Conservation (phyloP, 2,888 invertebrate species). For the Slavum lentiscoides region DNA sequence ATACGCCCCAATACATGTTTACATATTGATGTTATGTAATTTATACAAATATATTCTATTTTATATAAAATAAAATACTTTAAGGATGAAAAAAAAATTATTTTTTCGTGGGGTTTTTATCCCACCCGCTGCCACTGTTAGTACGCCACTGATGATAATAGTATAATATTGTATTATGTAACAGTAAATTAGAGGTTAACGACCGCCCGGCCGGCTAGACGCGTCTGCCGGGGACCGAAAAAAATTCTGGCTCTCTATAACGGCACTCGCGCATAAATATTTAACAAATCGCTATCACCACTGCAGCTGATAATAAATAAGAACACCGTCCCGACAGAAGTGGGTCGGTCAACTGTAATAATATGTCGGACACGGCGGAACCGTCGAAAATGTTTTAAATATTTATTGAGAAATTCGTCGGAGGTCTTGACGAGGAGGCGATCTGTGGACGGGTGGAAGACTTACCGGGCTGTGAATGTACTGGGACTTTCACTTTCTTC, state of each 20-base stretch:
- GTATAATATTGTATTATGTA: too few relatives aligned
- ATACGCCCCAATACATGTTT: too few relatives aligned
- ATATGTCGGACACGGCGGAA: neutral
- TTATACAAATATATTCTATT: too few relatives aligned
- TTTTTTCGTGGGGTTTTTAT: too few relatives aligned
- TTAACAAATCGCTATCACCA: neutral
- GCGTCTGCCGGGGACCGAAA: slow-evolving; percentile 7
- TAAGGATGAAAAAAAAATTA: too few relatives aligned
- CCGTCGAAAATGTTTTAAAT: slow-evolving; percentile 18
- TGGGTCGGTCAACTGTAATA: slow-evolving; percentile 24
- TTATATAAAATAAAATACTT: too few relatives aligned
- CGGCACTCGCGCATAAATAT: too few relatives aligned
- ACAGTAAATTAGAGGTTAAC: slow-evolving; percentile 3
- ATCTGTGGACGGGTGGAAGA: too few relatives aligned
- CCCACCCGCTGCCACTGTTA: too few relatives aligned
- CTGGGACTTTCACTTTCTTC: neutral
- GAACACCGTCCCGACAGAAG: neutral
- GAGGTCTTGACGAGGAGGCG: neutral
- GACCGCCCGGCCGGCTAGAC: neutral
- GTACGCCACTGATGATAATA: too few relatives aligned
- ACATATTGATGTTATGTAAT: too few relatives aligned
- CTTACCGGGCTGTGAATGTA: neutral
- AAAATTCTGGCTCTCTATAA: slow-evolving; percentile 5
- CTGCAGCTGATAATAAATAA: slow-evolving; percentile 23
- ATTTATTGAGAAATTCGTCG: slow-evolving; percentile 33